These are phyloP conservation scores for Pharmacophagus antenor DNA, from an alignment of 2,888 invertebrate genomes.

Conservation along the genomic window DNA sequence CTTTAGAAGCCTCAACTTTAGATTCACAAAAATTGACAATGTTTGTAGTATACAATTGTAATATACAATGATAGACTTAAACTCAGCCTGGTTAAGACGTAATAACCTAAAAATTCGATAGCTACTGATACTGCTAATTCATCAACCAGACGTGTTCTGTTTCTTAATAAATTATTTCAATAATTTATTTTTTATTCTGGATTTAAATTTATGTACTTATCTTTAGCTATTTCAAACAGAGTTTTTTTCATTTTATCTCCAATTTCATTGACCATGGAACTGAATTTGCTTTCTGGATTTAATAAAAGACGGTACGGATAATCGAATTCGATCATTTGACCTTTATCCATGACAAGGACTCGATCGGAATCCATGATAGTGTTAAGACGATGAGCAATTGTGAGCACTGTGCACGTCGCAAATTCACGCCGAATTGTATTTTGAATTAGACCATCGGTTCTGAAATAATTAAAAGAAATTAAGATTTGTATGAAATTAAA, in stretches of 20 bases:
- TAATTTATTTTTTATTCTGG: conserved; percentile 33
- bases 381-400: conserved; percentile 93
- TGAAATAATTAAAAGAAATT: conserved; percentile 39
- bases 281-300: conserved; percentile 80
- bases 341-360: conserved; percentile 92
- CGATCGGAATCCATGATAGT: conserved; percentile 96
- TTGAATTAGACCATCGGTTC: conserved; percentile 89
- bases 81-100: not conserved
- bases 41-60: too few species aligned
- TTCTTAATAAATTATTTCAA: too few species aligned
- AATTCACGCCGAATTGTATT: conserved; percentile 89
- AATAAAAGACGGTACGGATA: conserved; percentile 83
- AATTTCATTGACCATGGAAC: conserved; percentile 85
- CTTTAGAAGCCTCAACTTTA: too few species aligned
- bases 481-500: not conserved
- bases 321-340: conserved; percentile 86
- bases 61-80: too few species aligned
- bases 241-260: conserved; percentile 71
- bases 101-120: not conserved
- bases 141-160: too few species aligned
- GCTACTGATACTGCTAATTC: too few species aligned
- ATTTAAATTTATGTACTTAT: conserved; percentile 51
- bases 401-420: conserved; percentile 89
- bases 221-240: conserved; percentile 60
- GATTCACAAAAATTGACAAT: too few species aligned